Evolutionary conservation across 2,888 invertebrate genomes (phyloP), one percentile per base, ranked within the genome.

Genomic region (Drosophila subquinaria): DNA sequence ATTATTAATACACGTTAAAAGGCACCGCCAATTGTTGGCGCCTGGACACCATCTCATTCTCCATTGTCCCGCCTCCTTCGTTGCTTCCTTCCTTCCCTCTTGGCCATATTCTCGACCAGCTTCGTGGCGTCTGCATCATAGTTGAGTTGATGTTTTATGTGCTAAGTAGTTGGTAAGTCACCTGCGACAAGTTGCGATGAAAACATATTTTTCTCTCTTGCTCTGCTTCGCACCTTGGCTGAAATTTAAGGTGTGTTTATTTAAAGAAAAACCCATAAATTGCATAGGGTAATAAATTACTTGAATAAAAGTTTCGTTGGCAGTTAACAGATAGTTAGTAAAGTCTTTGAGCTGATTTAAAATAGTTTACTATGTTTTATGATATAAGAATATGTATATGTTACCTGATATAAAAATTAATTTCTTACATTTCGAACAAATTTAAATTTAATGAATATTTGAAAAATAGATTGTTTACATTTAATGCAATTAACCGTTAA

Each of bases 1-100:
- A 91, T 91, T 92, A 90, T 91, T 92, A 91, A 91, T 91, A 81
- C 75, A 78, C 83, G 84, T 82, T 90, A 90, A 87, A 90, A 90
- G 90, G 89, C 88, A 78, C 56, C 76, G 73, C 80, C 82, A 80
- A 90, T 82, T 82, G 84, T 75, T 69, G 73, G 59, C 75, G 75
- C 76, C 79, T 78, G 77, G 81, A 73, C 81, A 65, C 62, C 63
- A 67, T 38, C 52, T 56, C 40, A 42, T 48, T 20, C 27, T 27
- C 36, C 43, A 42, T 48, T 20, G 35, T 15, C 11, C 1, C 20
- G 11, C 1, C 51, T 5, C 10, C 6, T 30, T 42, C 23, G n/a
- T 20, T 20, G 23, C 0, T 6, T 10, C 23, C 36, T 1, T 27
- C 27, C 27, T 27, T 27, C 8, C 27, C 9, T 9, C 27, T 17